Evolutionary conservation across 2,888 invertebrate genomes (phyloP).

Genomic region (Lochmaea crataegi): DNA sequence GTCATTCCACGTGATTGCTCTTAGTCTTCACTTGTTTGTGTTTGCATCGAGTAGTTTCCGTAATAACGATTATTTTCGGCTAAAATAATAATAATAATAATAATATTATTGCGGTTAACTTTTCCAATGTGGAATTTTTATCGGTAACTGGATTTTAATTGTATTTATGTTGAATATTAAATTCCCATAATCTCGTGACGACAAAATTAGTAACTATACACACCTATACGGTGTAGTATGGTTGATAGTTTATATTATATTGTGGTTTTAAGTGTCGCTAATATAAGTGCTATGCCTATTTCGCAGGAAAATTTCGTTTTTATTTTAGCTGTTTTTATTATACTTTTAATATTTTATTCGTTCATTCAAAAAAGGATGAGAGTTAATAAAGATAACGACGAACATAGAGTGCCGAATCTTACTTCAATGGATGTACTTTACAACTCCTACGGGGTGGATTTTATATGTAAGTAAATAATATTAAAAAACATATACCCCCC

Average conservation of each 20-base stretch:
- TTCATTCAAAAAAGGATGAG: constrained; percentile 48
- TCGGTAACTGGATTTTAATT: background rate
- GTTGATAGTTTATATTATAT: background rate
- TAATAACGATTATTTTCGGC: background rate
- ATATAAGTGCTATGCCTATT: constrained; percentile 43
- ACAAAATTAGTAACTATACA: background rate
- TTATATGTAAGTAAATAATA: constrained; percentile 24
- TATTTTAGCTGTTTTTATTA: constrained; percentile 46
- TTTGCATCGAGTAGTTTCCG: background rate
- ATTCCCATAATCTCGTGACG: constrained; percentile 5
- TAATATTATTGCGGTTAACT: background rate
- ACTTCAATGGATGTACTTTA: constrained; percentile 21
- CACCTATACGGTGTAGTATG: background rate
- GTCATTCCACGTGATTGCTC: background rate
- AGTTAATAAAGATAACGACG: constrained; percentile 35
- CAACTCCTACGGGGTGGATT: constrained; percentile 29
- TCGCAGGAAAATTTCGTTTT: constrained; percentile 44
- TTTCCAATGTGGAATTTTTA: background rate
- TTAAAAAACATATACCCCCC: background rate
- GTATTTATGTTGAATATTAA: background rate
- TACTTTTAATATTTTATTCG: constrained; percentile 49
- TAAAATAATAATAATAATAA: background rate
- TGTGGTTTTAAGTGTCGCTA: background rate
- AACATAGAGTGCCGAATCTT: constrained; percentile 16
- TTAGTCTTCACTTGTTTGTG: background rate